These are phyloP conservation scores for Halichondria panicea DNA, from an alignment of 37 sponge, comb jelly and placozoan genomes.

Conservation along the genomic window DNA sequence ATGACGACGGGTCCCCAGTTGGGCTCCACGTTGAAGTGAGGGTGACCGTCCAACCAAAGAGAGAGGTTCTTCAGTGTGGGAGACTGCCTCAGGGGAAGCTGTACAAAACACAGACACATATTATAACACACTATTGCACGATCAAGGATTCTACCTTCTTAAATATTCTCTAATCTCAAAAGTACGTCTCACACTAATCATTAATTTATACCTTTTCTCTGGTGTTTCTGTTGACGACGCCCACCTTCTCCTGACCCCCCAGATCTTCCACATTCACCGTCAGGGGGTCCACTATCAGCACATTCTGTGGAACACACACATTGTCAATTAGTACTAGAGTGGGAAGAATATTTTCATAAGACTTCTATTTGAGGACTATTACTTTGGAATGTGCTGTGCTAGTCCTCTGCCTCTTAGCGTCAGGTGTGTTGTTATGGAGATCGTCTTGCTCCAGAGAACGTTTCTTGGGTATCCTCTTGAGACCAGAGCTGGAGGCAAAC, in stretches of 20 bases:
- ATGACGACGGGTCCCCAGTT: constrained; percentile 59
- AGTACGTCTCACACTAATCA: too few species aligned
- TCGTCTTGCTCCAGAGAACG: constrained; percentile 21
- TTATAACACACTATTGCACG: too few species aligned
- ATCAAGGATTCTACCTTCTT: too few species aligned
- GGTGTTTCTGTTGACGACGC: constrained; percentile 72
- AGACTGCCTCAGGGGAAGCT: constrained; percentile 61
- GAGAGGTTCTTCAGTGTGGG: constrained; percentile 53
- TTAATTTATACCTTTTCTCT: constrained; percentile 31
- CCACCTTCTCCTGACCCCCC: constrained; percentile 62
- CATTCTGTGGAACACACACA: neutral
- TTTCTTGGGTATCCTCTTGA: constrained; percentile 73
- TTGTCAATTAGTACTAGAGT: too few species aligned
- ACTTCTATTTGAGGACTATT: too few species aligned
- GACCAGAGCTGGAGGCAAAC: constrained; percentile 38
- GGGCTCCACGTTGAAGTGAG: constrained; percentile 57
- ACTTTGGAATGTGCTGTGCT: neutral
- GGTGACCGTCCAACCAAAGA: constrained; percentile 59
- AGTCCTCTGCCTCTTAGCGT: constrained; percentile 27
- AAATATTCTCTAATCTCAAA: too few species aligned
- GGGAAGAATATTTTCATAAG: too few species aligned
- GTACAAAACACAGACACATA: too few species aligned
- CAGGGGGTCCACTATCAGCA: constrained; percentile 40
- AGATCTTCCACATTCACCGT: constrained; percentile 41
- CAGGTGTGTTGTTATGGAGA: constrained; percentile 3